A percentile compares a stretch with the other conserved stretches of the same genome.
phyloP scores from a whole-genome alignment of 2,113 vertebrate genomes.

The Entelurus aequoreus region DNA sequence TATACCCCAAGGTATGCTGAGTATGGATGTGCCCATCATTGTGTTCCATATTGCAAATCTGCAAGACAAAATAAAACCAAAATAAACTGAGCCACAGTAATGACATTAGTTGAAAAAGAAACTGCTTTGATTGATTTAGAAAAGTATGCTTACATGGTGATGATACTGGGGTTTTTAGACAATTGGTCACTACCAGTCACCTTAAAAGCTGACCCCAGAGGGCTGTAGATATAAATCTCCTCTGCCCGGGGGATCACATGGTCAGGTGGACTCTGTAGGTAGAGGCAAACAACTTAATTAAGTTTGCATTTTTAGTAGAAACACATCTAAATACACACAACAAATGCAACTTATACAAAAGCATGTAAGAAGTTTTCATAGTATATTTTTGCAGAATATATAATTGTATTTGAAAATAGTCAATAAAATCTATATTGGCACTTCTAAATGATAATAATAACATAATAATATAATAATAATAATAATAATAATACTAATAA shows the following conservation, averaged over 20 bases:
- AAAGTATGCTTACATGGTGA: constrained; percentile 85
- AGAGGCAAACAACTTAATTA: not conserved
- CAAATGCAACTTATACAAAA: too few species aligned
- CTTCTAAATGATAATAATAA: too few species aligned
- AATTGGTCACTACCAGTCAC: constrained; percentile 73
- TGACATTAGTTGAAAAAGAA: not conserved
- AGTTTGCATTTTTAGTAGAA: too few species aligned
- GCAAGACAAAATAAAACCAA: constrained; percentile 24
- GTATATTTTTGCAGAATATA: not conserved
- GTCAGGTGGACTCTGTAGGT: constrained; percentile 84
- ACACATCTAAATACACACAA: too few species aligned
- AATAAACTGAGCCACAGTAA: not conserved
- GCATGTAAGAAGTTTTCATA: too few species aligned
- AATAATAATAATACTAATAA: too few species aligned
- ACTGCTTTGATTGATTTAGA: not conserved
- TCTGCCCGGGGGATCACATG: constrained; percentile 87
- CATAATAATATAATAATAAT: too few species aligned
- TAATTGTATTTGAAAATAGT: too few species aligned
- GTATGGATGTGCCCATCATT: constrained; percentile 99
- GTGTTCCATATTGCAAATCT: constrained; percentile 99
- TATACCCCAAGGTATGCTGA: constrained; percentile 97
- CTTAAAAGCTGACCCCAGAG: constrained; percentile 89
- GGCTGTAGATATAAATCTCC: constrained; percentile 91
- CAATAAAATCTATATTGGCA: too few species aligned
- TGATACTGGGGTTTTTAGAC: constrained; percentile 86